phyloP scores from a whole-genome alignment of 1,140 invertebrate species.

The Uloborus diversus region DNA sequence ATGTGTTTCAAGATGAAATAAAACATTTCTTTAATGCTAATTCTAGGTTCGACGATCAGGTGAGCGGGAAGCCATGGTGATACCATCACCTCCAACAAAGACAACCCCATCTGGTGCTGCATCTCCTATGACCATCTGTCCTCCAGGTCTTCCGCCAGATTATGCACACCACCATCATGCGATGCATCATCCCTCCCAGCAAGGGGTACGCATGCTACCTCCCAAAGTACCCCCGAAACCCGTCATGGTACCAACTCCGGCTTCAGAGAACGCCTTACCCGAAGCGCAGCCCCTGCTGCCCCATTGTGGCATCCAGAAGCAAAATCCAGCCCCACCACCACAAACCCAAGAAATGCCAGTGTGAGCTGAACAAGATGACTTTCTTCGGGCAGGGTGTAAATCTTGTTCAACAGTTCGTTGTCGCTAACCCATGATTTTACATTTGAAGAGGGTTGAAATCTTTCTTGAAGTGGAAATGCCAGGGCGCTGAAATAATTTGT shows the following conservation, averaged over 20 bases:
- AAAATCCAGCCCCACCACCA: constrained; percentile 3
- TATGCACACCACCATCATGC: constrained; percentile 45
- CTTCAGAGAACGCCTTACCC: constrained; percentile 28
- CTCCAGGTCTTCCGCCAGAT: constrained; percentile 39
- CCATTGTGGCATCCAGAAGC: constrained; percentile 24
- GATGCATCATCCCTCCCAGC: constrained; percentile 29
- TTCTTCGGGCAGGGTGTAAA: background rate
- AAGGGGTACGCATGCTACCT: constrained; percentile 43
- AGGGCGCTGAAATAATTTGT: constrained; percentile 6
- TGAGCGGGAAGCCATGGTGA: constrained; percentile 34
- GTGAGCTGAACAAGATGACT: constrained; percentile 1
- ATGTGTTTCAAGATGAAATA: no score
- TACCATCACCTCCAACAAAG: constrained; percentile 25
- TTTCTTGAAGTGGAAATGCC: background rate
- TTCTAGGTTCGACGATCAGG: constrained; percentile 29
- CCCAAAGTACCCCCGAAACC: constrained; percentile 48
- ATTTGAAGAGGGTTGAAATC: no score
- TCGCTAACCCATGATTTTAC: no score
- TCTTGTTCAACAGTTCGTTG: no score
- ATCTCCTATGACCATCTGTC: constrained; percentile 39
- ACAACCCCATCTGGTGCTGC: background rate
- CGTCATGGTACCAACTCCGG: constrained; percentile 32
- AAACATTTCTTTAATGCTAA: no score
- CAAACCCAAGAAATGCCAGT: constrained; percentile 49
- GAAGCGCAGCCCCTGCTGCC: constrained; percentile 48